These are phyloP conservation scores for Scelioninae gen. 2 DNA, from an alignment of 2,888 invertebrate species.

Conservation along the genomic window DNA sequence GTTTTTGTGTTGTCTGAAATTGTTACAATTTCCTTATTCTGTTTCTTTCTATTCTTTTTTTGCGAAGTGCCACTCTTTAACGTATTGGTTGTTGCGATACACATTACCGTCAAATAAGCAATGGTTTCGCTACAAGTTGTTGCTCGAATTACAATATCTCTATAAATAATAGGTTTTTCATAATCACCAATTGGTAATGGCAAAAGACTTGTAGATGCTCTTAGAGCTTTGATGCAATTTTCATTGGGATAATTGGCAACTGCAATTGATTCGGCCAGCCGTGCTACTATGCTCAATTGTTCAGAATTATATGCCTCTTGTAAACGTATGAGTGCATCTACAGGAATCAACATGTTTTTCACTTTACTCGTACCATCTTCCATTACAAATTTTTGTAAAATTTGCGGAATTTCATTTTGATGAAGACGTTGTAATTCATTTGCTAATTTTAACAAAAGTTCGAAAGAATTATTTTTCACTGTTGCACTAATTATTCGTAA, in stretches of 20 bases:
- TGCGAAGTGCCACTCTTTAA: conserved; percentile 65
- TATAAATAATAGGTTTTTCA: conserved; percentile 68
- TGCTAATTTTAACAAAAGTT: conserved; percentile 65
- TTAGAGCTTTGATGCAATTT: conserved; percentile 68
- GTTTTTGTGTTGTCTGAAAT: conserved; percentile 66
- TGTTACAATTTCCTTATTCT: conserved; percentile 64
- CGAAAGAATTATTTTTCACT: conserved; percentile 65
- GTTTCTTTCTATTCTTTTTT: conserved; percentile 72
- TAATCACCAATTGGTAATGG: conserved; percentile 66
- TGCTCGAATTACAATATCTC: conserved; percentile 69
- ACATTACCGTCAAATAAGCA: conserved; percentile 70
- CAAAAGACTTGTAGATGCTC: conserved; percentile 64
- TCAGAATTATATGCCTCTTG: conserved; percentile 71
- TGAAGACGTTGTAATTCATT: conserved; percentile 66
- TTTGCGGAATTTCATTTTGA: conserved; percentile 65
- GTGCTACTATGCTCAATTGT: conserved; percentile 69
- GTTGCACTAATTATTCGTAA: conserved; percentile 70
- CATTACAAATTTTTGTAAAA: conserved; percentile 66
- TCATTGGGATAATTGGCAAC: conserved; percentile 65
- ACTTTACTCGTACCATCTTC: conserved; percentile 64
- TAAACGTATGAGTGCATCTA: conserved; percentile 72
- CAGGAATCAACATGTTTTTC: conserved; percentile 70
- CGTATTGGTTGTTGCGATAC: conserved; percentile 65
- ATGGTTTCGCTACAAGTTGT: conserved; percentile 74
- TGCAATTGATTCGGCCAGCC: conserved; percentile 68